Percentiles rank a stretch among this genome's conserved stretches.
Evolutionary conservation across 2,888 invertebrate species (phyloP).

Genomic region (Melipona beecheii): DNA sequence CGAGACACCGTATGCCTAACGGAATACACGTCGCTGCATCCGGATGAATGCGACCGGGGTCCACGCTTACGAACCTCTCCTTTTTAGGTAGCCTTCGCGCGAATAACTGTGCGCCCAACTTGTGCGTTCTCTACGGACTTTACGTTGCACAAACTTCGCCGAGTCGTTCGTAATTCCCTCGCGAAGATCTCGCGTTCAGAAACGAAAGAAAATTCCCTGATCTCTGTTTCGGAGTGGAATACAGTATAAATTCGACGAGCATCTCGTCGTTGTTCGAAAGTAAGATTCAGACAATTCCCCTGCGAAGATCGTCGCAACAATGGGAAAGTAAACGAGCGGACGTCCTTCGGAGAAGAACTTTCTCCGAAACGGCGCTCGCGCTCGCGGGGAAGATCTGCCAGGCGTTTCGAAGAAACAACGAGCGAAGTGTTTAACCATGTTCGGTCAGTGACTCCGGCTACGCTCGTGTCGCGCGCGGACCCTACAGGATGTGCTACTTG

Average conservation of each 20-base stretch:
- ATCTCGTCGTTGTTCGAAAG: not conserved
- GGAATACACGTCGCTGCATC: constrained; percentile 67
- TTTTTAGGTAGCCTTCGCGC: constrained; percentile 65
- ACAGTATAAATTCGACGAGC: not conserved
- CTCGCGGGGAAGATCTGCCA: constrained; percentile 30
- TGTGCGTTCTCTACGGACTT: constrained; percentile 35
- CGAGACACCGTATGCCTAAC: constrained; percentile 70
- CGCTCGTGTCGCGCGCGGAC: constrained; percentile 68
- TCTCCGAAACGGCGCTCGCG: constrained; percentile 29
- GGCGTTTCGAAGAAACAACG: constrained; percentile 57
- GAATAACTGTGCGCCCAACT: constrained; percentile 50
- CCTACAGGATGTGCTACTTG: constrained; percentile 80
- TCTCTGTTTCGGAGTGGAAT: not conserved
- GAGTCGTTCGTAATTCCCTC: not conserved
- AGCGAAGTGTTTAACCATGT: constrained; percentile 62
- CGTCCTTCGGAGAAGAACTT: constrained; percentile 12
- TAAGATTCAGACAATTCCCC: not conserved
- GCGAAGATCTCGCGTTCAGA: no score
- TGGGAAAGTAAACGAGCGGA: constrained; percentile 8
- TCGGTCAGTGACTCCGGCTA: constrained; percentile 75
- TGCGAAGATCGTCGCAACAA: not conserved
- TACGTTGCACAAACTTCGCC: not conserved
- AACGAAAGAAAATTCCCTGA: not conserved
- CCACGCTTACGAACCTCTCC: constrained; percentile 64
- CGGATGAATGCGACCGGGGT: constrained; percentile 64